These are phyloP conservation scores for Drosophila mauritiana DNA, from an alignment of 1,140 invertebrate species.

Conservation along the genomic window DNA sequence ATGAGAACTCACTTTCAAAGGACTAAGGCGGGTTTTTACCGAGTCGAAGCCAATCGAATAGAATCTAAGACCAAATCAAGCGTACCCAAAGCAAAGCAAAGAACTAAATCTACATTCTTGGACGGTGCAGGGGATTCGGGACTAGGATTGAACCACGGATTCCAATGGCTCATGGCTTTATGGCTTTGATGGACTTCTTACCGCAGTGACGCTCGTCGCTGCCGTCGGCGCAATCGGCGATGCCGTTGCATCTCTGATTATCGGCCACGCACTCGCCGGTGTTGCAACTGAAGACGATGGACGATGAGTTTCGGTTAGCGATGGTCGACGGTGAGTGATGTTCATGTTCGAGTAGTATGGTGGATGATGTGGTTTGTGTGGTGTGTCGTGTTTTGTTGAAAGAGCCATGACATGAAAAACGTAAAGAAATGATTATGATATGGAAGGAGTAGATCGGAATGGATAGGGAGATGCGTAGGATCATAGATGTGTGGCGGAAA, in stretches of 20 bases:
- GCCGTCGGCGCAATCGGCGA: conserved; percentile 89
- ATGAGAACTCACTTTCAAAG: conserved; percentile 4
- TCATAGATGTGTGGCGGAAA: too few relatives aligned
- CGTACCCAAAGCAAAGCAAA: conserved; percentile 11
- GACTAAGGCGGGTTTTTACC: not conserved
- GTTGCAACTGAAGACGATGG: conserved; percentile 65
- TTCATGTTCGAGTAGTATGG: conserved; percentile 8
- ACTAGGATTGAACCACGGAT: not conserved
- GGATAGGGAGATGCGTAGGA: not conserved
- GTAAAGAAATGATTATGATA: conserved; percentile 38
- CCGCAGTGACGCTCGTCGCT: conserved; percentile 90
- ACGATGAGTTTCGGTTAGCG: conserved; percentile 31
- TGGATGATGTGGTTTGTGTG: conserved; percentile 25
- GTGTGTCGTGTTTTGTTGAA: conserved; percentile 32
- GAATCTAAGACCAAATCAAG: not conserved
- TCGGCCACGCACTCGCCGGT: conserved; percentile 85
- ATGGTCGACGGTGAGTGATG: conserved; percentile 20
- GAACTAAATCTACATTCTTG: conserved; percentile 11
- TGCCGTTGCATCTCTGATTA: conserved; percentile 88
- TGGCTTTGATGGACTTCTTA: conserved; percentile 67
- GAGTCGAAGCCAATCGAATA: conserved; percentile 1
- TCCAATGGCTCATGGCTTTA: not conserved
- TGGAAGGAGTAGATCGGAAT: conserved; percentile 7
- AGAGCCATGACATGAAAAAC: conserved; percentile 39
- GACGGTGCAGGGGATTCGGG: not conserved